Evolutionary conservation across 2,888 invertebrate species (phyloP).

Genomic region (Minunthozetes semirufus): DNA sequence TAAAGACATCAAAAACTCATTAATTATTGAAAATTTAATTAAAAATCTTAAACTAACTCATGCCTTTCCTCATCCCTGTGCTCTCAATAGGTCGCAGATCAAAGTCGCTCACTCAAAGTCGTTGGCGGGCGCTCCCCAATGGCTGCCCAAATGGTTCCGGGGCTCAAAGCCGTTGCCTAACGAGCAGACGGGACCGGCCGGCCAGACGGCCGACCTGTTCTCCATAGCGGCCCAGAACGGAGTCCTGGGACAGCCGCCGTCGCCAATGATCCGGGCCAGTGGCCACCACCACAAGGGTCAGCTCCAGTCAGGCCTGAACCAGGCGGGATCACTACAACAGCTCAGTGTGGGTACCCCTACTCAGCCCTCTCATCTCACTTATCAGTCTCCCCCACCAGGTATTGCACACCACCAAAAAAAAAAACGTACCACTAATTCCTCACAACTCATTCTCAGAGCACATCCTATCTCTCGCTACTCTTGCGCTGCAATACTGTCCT

Average conservation of each 20-base stretch:
- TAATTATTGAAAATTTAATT: no score
- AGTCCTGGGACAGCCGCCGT: not conserved
- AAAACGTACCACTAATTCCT: not conserved
- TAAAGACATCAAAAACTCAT: no score
- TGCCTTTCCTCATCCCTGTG: not conserved
- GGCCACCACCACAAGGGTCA: slow-evolving; percentile 15
- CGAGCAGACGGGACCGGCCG: not conserved
- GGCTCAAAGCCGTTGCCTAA: not conserved
- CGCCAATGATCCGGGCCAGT: slow-evolving; percentile 11
- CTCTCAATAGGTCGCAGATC: not conserved
- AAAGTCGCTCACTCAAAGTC: not conserved
- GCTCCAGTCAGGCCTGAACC: not conserved
- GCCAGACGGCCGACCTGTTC: slow-evolving; percentile 17
- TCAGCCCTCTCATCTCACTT: slow-evolving; percentile 22
- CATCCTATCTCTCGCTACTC: not conserved
- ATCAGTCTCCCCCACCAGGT: slow-evolving; percentile 28
- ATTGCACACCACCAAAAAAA: slow-evolving; percentile 12
- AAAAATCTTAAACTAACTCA: no score
- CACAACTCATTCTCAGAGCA: not conserved
- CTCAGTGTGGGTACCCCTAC: slow-evolving; percentile 26
- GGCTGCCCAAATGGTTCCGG: slow-evolving; percentile 12
- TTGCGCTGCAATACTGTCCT: no score
- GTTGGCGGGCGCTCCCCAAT: slow-evolving; percentile 10
- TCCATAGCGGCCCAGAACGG: not conserved
- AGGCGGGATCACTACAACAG: slow-evolving; percentile 4